Conservation (phyloP, 2,888 invertebrate genomes). For the Acheta domesticus region DNA sequence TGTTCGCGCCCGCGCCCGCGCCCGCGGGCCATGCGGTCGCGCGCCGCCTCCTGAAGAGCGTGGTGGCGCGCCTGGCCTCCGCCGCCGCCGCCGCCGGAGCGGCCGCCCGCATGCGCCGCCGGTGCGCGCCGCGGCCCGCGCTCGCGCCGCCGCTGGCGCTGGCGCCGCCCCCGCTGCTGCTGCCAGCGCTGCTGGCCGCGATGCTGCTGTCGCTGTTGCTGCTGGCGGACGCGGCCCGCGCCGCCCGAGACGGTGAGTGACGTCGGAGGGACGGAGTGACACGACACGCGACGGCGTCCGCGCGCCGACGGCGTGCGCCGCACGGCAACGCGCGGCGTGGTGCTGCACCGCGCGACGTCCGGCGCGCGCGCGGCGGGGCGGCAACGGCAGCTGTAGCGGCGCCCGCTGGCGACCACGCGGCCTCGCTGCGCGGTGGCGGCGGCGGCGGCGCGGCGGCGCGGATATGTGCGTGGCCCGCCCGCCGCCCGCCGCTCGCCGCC, state of each 20-base stretch:
- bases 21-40: background rate
- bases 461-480: background rate
- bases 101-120: background rate
- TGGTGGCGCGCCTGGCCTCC: background rate
- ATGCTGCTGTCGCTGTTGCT: background rate
- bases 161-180: background rate
- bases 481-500: background rate
- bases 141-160: background rate
- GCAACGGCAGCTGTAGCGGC: background rate
- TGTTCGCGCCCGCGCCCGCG: background rate
- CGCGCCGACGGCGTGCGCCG: too few relatives aligned
- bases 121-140: background rate
- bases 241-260: constrained; percentile 18
- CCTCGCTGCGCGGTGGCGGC: background rate
- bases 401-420: background rate
- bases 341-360: too few relatives aligned
- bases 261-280: background rate
- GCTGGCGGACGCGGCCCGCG: background rate
- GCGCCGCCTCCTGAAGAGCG: background rate
- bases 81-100: background rate
- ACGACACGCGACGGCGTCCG: too few relatives aligned
- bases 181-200: background rate
- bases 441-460: constrained; percentile 1
- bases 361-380: background rate
- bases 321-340: too few relatives aligned